phyloP scores from a whole-genome alignment of 2,113 vertebrate genomes.

The Agelaius phoeniceus region DNA sequence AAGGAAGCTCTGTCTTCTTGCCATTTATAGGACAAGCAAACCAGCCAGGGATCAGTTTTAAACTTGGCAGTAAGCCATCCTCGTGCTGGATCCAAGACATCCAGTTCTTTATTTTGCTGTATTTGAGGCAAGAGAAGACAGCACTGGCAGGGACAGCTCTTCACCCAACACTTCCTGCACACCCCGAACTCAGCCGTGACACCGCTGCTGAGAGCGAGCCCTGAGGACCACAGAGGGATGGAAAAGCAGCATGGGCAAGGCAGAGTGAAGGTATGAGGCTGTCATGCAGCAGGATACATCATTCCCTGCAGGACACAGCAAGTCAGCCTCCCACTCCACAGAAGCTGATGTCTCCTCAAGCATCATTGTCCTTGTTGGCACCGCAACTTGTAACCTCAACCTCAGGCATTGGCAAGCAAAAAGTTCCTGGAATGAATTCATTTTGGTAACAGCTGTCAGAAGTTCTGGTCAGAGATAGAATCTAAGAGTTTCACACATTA shows the following conservation, averaged over 20 bases:
- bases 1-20: background rate
- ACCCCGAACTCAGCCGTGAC: fast-evolving
- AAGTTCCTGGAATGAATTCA: background rate
- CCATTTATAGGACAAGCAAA: background rate
- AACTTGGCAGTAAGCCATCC: background rate
- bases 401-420: background rate
- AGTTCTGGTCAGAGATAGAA: background rate
- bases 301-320: background rate
- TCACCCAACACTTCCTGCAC: background rate
- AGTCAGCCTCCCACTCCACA: background rate
- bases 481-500: background rate
- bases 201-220: fast-evolving
- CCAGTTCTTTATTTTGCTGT: background rate
- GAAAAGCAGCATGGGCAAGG: background rate
- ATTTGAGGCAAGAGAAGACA: background rate
- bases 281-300: background rate
- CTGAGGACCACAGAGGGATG: background rate
- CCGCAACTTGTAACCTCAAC: background rate
- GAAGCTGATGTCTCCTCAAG: background rate
- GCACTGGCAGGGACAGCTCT: background rate
- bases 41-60: background rate
- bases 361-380: background rate
- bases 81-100: background rate
- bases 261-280: background rate
- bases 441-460: background rate